These are phyloP conservation scores for Caranx melampygus DNA, from an alignment of 2,113 vertebrate species.

Conservation along the genomic window DNA sequence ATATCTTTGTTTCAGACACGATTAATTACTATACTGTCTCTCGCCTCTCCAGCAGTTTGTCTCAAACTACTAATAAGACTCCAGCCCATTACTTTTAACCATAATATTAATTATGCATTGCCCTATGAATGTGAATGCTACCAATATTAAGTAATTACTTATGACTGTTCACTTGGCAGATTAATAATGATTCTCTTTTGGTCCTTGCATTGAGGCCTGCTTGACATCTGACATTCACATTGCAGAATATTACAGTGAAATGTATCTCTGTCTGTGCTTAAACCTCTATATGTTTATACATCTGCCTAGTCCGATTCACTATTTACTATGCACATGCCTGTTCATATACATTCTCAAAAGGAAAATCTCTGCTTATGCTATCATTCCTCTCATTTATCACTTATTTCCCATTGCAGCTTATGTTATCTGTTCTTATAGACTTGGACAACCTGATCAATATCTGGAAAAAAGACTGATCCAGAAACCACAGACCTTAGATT, in stretches of 20 bases:
- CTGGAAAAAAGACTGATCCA: slow-evolving; percentile 10
- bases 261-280: not conserved
- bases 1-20: slow-evolving; percentile 64
- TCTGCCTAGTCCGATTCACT: too few species aligned
- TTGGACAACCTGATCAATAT: slow-evolving; percentile 8
- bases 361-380: not conserved
- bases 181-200: slow-evolving; percentile 54
- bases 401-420: not conserved
- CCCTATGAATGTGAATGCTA: slow-evolving; percentile 47
- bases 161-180: slow-evolving; percentile 39
- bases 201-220: slow-evolving; percentile 33
- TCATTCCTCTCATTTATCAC: slow-evolving; percentile 6
- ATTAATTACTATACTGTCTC: slow-evolving; percentile 62
- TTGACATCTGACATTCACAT: slow-evolving; percentile 61
- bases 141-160: slow-evolving; percentile 67
- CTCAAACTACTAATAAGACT: slow-evolving; percentile 68
- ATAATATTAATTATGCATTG: slow-evolving; percentile 69
- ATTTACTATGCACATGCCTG: too few species aligned
- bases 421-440: not conserved
- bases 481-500: not conserved
- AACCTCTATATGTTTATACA: too few species aligned
- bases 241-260: slow-evolving; percentile 6
- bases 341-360: too few species aligned
- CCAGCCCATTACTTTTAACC: slow-evolving; percentile 61
- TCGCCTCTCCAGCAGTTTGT: slow-evolving; percentile 44